Percentiles rank a stretch among this genome's conserved stretches.
These are phyloP conservation scores for Mythimna loreyi DNA, from an alignment of 2,888 invertebrate genomes.

Conservation along the genomic window DNA sequence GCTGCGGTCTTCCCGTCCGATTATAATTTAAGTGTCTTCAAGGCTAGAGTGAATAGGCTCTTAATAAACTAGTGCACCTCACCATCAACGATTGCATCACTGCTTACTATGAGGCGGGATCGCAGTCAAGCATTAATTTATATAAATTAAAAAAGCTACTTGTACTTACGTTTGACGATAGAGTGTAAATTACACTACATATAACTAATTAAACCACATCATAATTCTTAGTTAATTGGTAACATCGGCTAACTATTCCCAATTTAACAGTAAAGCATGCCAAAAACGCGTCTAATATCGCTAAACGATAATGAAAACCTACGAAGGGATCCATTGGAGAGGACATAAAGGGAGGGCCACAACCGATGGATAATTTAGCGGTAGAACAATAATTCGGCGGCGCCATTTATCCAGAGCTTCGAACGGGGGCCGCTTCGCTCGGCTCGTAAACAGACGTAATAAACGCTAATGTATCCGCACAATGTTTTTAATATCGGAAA, in stretches of 20 bases:
- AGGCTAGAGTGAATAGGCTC: too few relatives aligned
- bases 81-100: too few relatives aligned
- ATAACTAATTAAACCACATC: slow-evolving; percentile 5
- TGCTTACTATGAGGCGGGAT: too few relatives aligned
- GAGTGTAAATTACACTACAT: not conserved
- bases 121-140: too few relatives aligned
- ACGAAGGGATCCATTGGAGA: slow-evolving; percentile 45
- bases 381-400: slow-evolving; percentile 67
- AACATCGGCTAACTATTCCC: slow-evolving; percentile 47
- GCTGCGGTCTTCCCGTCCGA: too few relatives aligned
- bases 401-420: slow-evolving; percentile 65
- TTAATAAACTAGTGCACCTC: too few relatives aligned
- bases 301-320: slow-evolving; percentile 56
- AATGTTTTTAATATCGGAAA: slow-evolving; percentile 64
- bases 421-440: slow-evolving; percentile 52
- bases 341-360: slow-evolving; percentile 52
- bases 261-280: slow-evolving; percentile 29
- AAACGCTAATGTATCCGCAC: slow-evolving; percentile 66
- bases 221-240: slow-evolving; percentile 48
- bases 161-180: not conserved
- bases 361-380: slow-evolving; percentile 65
- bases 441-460: slow-evolving; percentile 64
- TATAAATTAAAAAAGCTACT: too few relatives aligned
- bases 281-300: slow-evolving; percentile 42
- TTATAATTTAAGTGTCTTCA: too few relatives aligned